Evolutionary conservation across 2,888 invertebrate species (phyloP).

Genomic region (Callyntrura guangdongensis): DNA sequence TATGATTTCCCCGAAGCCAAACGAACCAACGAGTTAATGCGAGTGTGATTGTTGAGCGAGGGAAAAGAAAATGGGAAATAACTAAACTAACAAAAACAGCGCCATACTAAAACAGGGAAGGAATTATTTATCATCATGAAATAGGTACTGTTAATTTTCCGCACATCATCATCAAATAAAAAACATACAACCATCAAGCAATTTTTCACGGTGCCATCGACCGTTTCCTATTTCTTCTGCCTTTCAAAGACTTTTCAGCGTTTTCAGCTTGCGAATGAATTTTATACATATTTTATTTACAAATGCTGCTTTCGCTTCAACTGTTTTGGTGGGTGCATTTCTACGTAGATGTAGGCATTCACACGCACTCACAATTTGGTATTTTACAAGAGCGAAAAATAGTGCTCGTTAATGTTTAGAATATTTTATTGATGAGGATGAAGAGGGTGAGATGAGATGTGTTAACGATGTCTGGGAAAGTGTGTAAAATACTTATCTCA

Average conservation of each 20-base stretch:
- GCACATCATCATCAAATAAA: neutral
- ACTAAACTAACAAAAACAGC: slow-evolving; percentile 30
- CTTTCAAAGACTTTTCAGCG: neutral
- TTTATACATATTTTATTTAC: neutral
- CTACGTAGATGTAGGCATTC: neutral
- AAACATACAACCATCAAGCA: neutral
- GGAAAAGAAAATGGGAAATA: slow-evolving; percentile 37
- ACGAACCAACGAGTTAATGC: slow-evolving; percentile 36
- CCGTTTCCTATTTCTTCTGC: neutral
- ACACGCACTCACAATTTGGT: neutral
- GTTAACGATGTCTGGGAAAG: too few species aligned
- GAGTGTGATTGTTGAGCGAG: neutral
- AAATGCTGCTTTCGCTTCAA: too few species aligned
- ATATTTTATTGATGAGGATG: neutral
- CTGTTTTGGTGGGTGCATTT: too few species aligned
- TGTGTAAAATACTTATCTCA: too few species aligned
- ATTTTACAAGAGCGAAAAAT: too few species aligned
- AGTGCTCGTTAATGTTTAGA: too few species aligned
- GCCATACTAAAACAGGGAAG: neutral
- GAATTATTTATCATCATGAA: neutral
- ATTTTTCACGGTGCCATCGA: slow-evolving; percentile 12
- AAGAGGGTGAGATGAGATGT: neutral
- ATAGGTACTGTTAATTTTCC: slow-evolving; percentile 19
- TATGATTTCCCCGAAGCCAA: slow-evolving; percentile 73
- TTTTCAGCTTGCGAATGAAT: neutral